Evolutionary conservation across 2,888 invertebrate species (phyloP).

Genomic region (Allolobophora icterica): DNA sequence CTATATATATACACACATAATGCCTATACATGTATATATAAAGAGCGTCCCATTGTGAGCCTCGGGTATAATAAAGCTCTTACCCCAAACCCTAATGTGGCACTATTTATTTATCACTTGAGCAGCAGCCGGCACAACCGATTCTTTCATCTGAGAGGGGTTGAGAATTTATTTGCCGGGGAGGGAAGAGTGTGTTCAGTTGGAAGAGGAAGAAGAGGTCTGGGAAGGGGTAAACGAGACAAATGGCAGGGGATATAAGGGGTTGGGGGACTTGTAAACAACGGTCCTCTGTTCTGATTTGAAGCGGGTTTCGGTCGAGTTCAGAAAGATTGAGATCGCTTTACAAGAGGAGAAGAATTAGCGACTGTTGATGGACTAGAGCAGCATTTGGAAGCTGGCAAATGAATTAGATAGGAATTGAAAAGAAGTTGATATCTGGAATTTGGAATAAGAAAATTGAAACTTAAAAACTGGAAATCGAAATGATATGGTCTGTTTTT

Average conservation of each 20-base stretch:
- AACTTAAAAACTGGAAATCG: not conserved
- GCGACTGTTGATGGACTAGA: not conserved
- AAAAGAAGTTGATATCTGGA: not conserved
- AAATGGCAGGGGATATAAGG: not conserved
- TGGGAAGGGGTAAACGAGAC: not conserved
- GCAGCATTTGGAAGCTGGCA: not conserved
- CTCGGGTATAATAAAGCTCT: not conserved
- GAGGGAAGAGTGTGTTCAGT: not conserved
- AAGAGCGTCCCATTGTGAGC: not conserved
- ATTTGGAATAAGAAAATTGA: not conserved
- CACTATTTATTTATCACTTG: constrained; percentile 5
- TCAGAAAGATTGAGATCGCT: not conserved
- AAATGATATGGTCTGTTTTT: not conserved
- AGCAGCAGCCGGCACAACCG: not conserved
- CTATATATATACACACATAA: no score
- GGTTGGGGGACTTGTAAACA: constrained; percentile 5
- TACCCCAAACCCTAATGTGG: not conserved
- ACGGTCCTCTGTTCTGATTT: not conserved
- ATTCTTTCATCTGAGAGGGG: not conserved
- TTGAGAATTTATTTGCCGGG: not conserved
- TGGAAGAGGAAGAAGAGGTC: not conserved
- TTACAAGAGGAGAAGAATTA: not conserved
- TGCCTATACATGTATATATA: not conserved
- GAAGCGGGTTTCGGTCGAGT: not conserved
- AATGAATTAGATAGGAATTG: not conserved